Evolutionary conservation across 2,797 vertebrate genomes (phyloP).

Genomic region (Syngnathus acus): DNA sequence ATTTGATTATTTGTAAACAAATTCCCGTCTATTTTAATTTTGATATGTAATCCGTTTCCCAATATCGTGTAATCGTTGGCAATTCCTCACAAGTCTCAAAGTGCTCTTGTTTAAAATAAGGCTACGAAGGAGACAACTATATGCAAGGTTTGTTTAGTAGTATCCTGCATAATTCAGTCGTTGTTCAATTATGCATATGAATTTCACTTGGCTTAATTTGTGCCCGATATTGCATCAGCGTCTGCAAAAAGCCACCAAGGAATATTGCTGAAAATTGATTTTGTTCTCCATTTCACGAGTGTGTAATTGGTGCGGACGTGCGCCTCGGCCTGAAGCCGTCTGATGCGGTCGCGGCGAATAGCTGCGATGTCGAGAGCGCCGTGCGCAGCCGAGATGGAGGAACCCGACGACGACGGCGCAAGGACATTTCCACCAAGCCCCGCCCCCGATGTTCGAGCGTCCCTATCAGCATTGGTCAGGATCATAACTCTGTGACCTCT

Average conservation of each 20-base stretch:
- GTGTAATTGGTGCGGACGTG: slow-evolving; percentile 19
- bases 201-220: slow-evolving; percentile 55
- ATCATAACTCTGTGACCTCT: slow-evolving; percentile 64
- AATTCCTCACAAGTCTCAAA: not conserved
- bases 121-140: slow-evolving; percentile 31
- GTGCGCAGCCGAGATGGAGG: not conserved
- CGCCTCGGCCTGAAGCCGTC: slow-evolving; percentile 12
- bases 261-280: slow-evolving; percentile 39
- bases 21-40: too few species aligned
- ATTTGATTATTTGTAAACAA: not conserved
- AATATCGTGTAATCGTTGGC: not conserved
- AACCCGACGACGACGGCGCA: slow-evolving; percentile 33
- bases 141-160: slow-evolving; percentile 57
- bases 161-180: slow-evolving; percentile 56
- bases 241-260: slow-evolving; percentile 40
- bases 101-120: slow-evolving; percentile 1
- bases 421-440: slow-evolving; percentile 22
- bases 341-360: slow-evolving; percentile 8
- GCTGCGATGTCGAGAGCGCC: slow-evolving; percentile 6
- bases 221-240: slow-evolving; percentile 48
- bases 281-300: slow-evolving; percentile 18
- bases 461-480: slow-evolving; percentile 49
- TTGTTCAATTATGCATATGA: slow-evolving; percentile 50
- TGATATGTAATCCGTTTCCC: not conserved
- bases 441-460: not conserved